A percentile compares a stretch with the other conserved stretches of the same genome.
Evolutionary conservation across 2,113 vertebrate species (phyloP).

Genomic region (Synodontis membranacea): DNA sequence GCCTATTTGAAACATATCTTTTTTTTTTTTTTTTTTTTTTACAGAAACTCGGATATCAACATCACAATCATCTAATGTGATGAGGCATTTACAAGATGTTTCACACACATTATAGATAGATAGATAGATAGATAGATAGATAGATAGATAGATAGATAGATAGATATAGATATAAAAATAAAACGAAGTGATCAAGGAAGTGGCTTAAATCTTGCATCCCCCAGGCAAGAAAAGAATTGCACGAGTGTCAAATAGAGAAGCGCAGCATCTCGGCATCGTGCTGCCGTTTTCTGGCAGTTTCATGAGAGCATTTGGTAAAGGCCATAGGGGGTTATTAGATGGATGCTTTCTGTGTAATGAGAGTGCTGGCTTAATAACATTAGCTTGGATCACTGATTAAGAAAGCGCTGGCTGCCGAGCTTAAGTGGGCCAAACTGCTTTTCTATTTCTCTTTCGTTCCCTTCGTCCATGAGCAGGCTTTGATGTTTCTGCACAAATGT

Average conservation of each 20-base stretch:
- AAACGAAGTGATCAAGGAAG: conserved; percentile 35
- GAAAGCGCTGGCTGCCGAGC: conserved; percentile 59
- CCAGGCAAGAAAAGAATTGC: conserved; percentile 48
- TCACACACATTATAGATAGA: no score
- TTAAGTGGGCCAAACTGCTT: conserved; percentile 40
- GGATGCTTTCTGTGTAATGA: conserved; percentile 66
- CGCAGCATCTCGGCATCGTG: conserved; percentile 47
- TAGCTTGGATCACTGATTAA: conserved; percentile 74
- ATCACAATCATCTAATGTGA: conserved; percentile 31
- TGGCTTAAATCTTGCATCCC: conserved; percentile 48
- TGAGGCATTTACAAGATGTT: neutral
- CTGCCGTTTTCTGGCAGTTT: conserved; percentile 62
- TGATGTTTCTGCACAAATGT: neutral
- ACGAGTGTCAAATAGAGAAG: conserved; percentile 55
- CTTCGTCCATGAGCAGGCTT: neutral
- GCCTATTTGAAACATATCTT: neutral
- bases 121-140: no score
- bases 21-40: neutral
- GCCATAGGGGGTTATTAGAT: conserved; percentile 66
- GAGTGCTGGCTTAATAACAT: conserved; percentile 74
- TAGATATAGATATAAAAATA: no score
- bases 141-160: no score
- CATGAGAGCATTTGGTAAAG: conserved; percentile 64
- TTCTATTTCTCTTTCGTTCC: neutral
- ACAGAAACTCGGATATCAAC: conserved; percentile 23